Conservation (phyloP, 2,113 vertebrate species). For the Otolemur garnettii region DNA sequence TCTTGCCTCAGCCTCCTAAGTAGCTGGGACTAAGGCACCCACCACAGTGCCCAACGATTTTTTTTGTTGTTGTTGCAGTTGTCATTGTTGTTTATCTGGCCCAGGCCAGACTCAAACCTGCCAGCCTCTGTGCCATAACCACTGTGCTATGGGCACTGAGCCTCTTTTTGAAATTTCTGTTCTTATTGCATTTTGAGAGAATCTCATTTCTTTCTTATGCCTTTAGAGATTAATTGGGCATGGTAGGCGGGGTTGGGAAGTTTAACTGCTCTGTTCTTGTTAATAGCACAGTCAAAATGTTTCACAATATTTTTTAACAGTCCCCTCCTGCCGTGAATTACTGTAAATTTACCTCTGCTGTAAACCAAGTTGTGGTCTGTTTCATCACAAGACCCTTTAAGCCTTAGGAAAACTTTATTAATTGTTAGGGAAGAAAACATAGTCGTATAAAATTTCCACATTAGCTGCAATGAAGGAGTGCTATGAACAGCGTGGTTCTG, state of each 20-base stretch:
- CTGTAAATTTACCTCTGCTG: constrained; percentile 57
- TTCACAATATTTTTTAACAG: constrained; percentile 54
- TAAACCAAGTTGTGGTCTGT: constrained; percentile 46
- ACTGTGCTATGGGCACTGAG: too few relatives aligned
- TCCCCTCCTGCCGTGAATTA: constrained; percentile 43
- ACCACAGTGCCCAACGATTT: too few relatives aligned
- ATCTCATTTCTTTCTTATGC: not conserved
- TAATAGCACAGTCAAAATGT: constrained; percentile 20
- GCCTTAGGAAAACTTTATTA: constrained; percentile 55
- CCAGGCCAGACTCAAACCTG: too few relatives aligned
- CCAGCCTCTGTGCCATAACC: too few relatives aligned
- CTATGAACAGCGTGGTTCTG: not conserved
- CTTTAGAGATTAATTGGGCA: not conserved
- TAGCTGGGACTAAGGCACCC: too few relatives aligned
- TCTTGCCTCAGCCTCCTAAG: too few relatives aligned
- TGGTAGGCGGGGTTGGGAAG: not conserved
- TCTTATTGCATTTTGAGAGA: not conserved
- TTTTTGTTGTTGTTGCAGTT: too few relatives aligned
- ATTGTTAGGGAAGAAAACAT: constrained; percentile 14
- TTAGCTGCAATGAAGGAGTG: not conserved
- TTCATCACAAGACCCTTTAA: constrained; percentile 28
- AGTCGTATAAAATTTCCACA: not conserved
- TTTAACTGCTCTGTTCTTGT: not conserved
- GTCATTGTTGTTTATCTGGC: too few relatives aligned
- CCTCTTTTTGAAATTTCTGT: constrained; percentile 34